A percentile compares a stretch with the other conserved stretches of the same genome.
Conservation (phyloP, 2,113 vertebrate genomes). For the Rutilus rutilus region DNA sequence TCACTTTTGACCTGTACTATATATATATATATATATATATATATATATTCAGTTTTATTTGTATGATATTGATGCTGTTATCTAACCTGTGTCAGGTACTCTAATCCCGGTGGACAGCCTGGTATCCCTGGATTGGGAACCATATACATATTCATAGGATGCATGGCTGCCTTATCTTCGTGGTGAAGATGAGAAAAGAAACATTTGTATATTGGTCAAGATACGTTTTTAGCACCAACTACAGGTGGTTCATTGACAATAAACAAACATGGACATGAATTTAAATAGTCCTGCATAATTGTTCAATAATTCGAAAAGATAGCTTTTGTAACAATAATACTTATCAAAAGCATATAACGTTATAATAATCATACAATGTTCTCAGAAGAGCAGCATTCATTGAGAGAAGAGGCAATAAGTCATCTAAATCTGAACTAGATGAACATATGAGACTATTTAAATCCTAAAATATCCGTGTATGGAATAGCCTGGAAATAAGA, state of each 20-base stretch:
- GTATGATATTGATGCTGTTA: background rate
- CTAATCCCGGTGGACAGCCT: slow-evolving; percentile 75
- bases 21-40: no score
- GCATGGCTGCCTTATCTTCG: slow-evolving; percentile 19
- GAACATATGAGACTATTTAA: background rate
- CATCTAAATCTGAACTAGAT: background rate
- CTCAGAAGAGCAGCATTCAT: background rate
- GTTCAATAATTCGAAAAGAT: background rate
- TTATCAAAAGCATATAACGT: background rate
- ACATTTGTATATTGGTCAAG: background rate
- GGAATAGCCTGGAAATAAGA: background rate
- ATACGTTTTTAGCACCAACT: slow-evolving; percentile 7
- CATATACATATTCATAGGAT: slow-evolving; percentile 73
- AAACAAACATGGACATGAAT: background rate
- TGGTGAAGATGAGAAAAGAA: background rate
- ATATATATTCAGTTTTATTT: no score
- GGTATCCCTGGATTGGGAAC: slow-evolving; percentile 71
- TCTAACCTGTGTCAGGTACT: slow-evolving; percentile 77
- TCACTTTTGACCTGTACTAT: no score
- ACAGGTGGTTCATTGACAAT: background rate
- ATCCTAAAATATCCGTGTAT: background rate
- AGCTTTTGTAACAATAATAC: background rate
- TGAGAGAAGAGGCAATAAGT: background rate
- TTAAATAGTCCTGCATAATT: background rate
- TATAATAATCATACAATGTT: background rate